Percentiles rank a stretch among this genome's conserved stretches.
Conservation (phyloP, 2,888 invertebrate genomes). For the Chaetogeoica ovagalla region DNA sequence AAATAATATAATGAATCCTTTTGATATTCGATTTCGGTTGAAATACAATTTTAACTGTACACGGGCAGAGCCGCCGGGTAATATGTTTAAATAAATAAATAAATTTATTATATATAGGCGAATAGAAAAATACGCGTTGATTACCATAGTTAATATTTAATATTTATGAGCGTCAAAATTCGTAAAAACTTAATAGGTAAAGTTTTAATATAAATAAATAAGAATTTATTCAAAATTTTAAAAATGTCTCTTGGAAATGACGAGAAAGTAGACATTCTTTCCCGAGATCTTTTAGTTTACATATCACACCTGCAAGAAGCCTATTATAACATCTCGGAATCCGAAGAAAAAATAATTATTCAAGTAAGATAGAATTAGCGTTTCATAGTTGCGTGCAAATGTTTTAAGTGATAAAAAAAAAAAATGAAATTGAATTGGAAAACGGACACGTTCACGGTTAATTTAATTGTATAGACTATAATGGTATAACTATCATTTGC, state of each 20-base stretch:
- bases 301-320: background rate
- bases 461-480: background rate
- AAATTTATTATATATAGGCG: background rate
- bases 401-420: background rate
- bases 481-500: background rate
- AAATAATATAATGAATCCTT: no score
- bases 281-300: background rate
- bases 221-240: background rate
- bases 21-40: no score
- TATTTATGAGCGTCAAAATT: background rate
- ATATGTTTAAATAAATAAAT: no score
- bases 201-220: background rate
- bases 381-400: background rate
- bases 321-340: background rate
- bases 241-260: background rate
- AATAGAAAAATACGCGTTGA: background rate
- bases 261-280: background rate
- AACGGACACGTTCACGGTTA: background rate
- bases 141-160: background rate
- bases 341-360: slow-evolving; percentile 24
- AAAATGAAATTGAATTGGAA: background rate
- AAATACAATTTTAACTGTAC: no score
- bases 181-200: background rate
- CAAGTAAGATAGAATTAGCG: background rate
- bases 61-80: no score